Evolutionary conservation across 2,888 invertebrate genomes (phyloP).

Genomic region (Lobophora halterata): DNA sequence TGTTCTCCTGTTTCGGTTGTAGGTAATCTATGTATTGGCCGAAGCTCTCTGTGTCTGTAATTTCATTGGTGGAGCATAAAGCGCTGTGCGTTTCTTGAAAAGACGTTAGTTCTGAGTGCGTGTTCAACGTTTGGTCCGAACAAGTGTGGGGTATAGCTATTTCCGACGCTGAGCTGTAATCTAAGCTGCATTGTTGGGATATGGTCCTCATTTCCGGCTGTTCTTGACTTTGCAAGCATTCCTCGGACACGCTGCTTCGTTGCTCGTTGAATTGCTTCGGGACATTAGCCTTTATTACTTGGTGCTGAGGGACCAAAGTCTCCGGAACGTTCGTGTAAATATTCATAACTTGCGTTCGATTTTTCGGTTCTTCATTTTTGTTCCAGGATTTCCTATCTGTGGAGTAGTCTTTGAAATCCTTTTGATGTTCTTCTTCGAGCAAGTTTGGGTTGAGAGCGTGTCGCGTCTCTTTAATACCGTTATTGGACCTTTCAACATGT

Average conservation of each 20-base stretch:
- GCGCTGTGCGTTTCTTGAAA: constrained; percentile 74
- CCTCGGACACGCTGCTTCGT: constrained; percentile 68
- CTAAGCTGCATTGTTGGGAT: constrained; percentile 86
- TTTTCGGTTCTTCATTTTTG: constrained; percentile 60
- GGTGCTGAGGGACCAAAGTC: constrained; percentile 82
- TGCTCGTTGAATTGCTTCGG: constrained; percentile 59
- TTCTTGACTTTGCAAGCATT: constrained; percentile 68
- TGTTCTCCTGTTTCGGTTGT: constrained; percentile 65
- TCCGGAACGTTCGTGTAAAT: constrained; percentile 84
- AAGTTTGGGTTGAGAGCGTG: constrained; percentile 83
- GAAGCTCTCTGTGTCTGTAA: constrained; percentile 75
- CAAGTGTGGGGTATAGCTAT: constrained; percentile 76
- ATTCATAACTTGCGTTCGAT: constrained; percentile 73
- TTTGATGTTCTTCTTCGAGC: constrained; percentile 82
- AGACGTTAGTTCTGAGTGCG: constrained; percentile 73
- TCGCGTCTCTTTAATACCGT: constrained; percentile 79
- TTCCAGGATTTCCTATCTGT: constrained; percentile 65
- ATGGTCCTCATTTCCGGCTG: constrained; percentile 82
- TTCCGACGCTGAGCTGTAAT: constrained; percentile 83
- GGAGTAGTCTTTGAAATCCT: constrained; percentile 70
- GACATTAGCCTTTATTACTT: constrained; percentile 65
- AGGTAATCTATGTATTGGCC: constrained; percentile 74
- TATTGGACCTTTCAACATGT: constrained; percentile 83
- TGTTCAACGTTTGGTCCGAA: constrained; percentile 75
- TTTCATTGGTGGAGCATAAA: constrained; percentile 73